Evolutionary conservation across 2,113 vertebrate genomes (phyloP).

Genomic region (Mirounga angustirostris): DNA sequence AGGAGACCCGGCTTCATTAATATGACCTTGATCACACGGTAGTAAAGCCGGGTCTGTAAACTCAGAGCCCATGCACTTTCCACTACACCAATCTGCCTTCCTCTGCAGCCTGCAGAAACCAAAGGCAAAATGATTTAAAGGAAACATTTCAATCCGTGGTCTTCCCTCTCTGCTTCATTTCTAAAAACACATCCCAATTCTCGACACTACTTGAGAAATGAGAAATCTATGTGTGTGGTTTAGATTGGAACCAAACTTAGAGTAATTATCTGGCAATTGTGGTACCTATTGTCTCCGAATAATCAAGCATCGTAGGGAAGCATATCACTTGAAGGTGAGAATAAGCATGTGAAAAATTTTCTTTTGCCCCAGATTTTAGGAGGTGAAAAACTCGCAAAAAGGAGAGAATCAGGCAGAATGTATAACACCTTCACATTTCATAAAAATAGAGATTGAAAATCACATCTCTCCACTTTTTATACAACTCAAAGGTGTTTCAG

Average conservation of each 20-base stretch:
- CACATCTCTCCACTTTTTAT: neutral
- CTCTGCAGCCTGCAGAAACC: neutral
- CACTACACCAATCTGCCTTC: neutral
- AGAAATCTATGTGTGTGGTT: neutral
- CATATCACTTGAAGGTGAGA: neutral
- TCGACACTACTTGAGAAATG: neutral
- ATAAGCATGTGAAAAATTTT: neutral
- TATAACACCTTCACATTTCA: neutral
- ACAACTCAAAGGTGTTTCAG: neutral
- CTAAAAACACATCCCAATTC: neutral
- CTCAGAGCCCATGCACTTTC: neutral
- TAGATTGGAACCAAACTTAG: neutral
- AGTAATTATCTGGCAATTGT: neutral
- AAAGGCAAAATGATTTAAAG: neutral
- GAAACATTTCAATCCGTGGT: neutral
- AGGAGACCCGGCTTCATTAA: neutral
- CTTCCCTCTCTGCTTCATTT: neutral
- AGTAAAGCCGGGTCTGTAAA: neutral
- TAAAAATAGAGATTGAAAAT: slow-evolving; percentile 29
- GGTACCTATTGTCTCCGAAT: neutral
- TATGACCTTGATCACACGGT: neutral
- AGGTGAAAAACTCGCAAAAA: neutral
- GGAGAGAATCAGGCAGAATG: slow-evolving; percentile 1
- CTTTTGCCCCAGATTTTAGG: slow-evolving; percentile 3
- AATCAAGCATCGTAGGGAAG: neutral